These are phyloP conservation scores for Camponotus pennsylvanicus DNA, from an alignment of 1,140 invertebrate species.

Conservation along the genomic window DNA sequence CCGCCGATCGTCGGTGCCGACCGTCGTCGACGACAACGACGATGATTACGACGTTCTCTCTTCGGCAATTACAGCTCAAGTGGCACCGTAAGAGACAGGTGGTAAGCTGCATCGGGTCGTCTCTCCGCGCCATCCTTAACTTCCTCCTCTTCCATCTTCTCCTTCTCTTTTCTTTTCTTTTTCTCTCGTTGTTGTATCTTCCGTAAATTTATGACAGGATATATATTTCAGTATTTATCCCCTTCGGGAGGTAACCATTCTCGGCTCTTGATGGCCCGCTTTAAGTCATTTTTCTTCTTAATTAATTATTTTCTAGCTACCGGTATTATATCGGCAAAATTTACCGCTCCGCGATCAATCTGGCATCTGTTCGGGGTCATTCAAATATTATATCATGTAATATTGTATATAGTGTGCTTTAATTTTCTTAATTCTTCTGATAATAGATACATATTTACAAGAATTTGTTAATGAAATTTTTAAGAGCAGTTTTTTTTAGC, in stretches of 20 bases:
- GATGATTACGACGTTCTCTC: constrained; percentile 70
- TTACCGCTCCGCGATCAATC: constrained; percentile 50
- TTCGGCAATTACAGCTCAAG: constrained; percentile 80
- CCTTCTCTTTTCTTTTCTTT: neutral
- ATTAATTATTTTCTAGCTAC: constrained; percentile 58
- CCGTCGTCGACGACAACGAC: constrained; percentile 70
- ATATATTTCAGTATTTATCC: constrained; percentile 60
- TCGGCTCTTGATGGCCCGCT: constrained; percentile 43
- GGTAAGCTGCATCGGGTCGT: constrained; percentile 73
- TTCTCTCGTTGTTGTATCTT: constrained; percentile 9
- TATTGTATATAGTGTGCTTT: neutral
- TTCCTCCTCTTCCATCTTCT: constrained; percentile 46
- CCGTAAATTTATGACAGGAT: constrained; percentile 64
- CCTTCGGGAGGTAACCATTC: constrained; percentile 23
- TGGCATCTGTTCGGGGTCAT: constrained; percentile 31
- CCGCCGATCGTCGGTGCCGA: constrained; percentile 65
- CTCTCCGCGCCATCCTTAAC: constrained; percentile 47
- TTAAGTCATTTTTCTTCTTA: constrained; percentile 54
- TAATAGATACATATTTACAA: no score
- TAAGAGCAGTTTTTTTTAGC: neutral
- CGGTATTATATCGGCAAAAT: constrained; percentile 43
- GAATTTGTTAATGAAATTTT: neutral
- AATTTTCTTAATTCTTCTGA: constrained; percentile 13
- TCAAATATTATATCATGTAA: neutral
- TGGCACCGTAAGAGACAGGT: constrained; percentile 77